Evolutionary conservation across 2,888 invertebrate genomes (phyloP).

Genomic region (Limnephilus rhombicus): DNA sequence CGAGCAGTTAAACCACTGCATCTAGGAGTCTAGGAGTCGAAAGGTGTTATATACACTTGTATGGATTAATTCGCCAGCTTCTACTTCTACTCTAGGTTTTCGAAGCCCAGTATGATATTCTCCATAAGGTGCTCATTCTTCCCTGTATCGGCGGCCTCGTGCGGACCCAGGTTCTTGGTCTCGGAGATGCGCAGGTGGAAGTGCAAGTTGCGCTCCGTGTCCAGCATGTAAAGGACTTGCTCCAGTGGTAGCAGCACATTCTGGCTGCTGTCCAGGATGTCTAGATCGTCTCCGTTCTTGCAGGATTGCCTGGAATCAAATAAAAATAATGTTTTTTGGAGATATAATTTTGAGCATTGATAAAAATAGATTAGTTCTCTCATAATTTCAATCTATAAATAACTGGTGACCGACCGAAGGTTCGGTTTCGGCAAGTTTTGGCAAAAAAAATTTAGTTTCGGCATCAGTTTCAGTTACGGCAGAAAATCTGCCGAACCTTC

Average conservation of each 20-base stretch:
- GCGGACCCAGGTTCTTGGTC: neutral
- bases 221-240: slow-evolving; percentile 77
- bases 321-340: neutral
- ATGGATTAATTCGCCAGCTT: neutral
- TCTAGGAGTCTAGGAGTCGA: too few relatives aligned
- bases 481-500: too few relatives aligned
- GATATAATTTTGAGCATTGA: too few relatives aligned
- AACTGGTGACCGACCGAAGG: too few relatives aligned
- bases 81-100: neutral
- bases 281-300: slow-evolving; percentile 77
- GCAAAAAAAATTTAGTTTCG: too few relatives aligned
- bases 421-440: too few relatives aligned
- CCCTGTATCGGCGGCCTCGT: neutral
- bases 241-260: slow-evolving; percentile 78
- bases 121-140: neutral
- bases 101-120: neutral
- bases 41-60: too few relatives aligned
- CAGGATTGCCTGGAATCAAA: slow-evolving; percentile 75
- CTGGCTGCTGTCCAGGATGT: slow-evolving; percentile 76
- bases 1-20: too few relatives aligned
- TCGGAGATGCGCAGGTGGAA: slow-evolving; percentile 73
- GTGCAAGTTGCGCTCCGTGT: slow-evolving; percentile 73
- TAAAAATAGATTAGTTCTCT: too few relatives aligned
- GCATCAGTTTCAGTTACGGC: too few relatives aligned
- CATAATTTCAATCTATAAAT: too few relatives aligned